A percentile compares a stretch with the other conserved stretches of the same genome.
These are phyloP conservation scores for Aphelenchoides bicaudatus DNA, from an alignment of 2,888 invertebrate genomes.

Conservation along the genomic window DNA sequence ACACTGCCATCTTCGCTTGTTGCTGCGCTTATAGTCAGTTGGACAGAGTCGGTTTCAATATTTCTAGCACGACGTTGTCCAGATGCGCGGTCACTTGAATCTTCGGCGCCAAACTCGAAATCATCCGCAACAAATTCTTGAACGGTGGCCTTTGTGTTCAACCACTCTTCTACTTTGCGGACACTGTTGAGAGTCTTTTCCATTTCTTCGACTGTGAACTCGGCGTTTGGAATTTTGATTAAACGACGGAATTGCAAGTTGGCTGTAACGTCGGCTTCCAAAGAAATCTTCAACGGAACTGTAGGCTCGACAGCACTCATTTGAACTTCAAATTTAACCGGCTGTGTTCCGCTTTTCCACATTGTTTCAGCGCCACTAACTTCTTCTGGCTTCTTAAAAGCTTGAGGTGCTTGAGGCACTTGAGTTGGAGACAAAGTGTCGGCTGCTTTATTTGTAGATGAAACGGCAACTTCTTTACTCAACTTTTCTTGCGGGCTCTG, in stretches of 20 bases:
- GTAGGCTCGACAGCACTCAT: constrained; percentile 6
- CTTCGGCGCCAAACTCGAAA: constrained; percentile 11
- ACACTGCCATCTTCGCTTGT: background rate
- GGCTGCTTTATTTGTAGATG: background rate
- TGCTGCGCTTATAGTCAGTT: constrained; percentile 18
- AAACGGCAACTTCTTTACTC: background rate
- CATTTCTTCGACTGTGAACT: constrained; percentile 6
- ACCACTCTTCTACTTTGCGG: constrained; percentile 30
- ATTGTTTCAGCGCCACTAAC: background rate
- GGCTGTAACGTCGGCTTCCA: constrained; percentile 20
- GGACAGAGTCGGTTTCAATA: constrained; percentile 17
- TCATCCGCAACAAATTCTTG: constrained; percentile 7
- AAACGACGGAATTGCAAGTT: constrained; percentile 16
- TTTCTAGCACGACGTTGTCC: background rate
- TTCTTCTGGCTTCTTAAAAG: constrained; percentile 6
- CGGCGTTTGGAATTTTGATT: constrained; percentile 1
- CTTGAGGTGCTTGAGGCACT: background rate
- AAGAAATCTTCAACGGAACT: constrained; percentile 3
- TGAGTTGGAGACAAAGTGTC: background rate
- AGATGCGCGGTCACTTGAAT: constrained; percentile 8
- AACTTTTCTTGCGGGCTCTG: background rate
- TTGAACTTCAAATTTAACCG: background rate
- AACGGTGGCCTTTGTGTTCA: constrained; percentile 19
- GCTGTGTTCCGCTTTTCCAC: background rate
- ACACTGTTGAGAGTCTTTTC: constrained; percentile 18